Evolutionary conservation across 2,888 invertebrate genomes (phyloP).

Genomic region (Ormyrus thymus): DNA sequence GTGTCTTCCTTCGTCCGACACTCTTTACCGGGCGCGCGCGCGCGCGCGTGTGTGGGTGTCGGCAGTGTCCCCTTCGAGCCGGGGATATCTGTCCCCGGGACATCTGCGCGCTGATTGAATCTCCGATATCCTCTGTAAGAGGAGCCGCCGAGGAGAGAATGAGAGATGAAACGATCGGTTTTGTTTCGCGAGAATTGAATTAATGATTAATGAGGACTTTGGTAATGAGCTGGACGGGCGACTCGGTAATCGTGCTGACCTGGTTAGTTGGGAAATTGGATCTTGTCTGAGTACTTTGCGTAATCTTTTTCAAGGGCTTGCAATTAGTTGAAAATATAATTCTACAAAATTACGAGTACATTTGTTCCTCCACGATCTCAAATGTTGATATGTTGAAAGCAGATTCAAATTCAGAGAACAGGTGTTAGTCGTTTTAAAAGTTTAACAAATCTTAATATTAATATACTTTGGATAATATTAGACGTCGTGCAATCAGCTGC

Average conservation of each 20-base stretch:
- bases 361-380: neutral
- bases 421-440: no score
- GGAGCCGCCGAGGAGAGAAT: neutral
- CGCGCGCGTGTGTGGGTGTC: conserved; percentile 27
- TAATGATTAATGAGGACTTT: conserved; percentile 6
- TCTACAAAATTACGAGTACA: neutral
- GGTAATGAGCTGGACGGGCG: no score
- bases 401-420: no score
- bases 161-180: conserved; percentile 20
- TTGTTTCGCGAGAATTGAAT: conserved; percentile 29
- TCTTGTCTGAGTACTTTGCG: no score
- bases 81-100: conserved; percentile 75
- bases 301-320: no score
- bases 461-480: no score
- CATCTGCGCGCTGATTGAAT: conserved; percentile 75
- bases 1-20: conserved; percentile 10
- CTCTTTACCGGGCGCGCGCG: neutral
- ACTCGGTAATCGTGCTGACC: no score
- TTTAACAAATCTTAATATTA: no score
- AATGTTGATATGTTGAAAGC: neutral
- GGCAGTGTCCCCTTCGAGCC: conserved; percentile 38
- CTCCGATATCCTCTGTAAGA: conserved; percentile 70
- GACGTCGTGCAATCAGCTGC: no score
- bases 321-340: neutral
- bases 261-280: no score